Evolutionary conservation across 1,140 invertebrate genomes (phyloP), one percentile per base, ranked within the genome.

Genomic region (Telenomus remus): DNA sequence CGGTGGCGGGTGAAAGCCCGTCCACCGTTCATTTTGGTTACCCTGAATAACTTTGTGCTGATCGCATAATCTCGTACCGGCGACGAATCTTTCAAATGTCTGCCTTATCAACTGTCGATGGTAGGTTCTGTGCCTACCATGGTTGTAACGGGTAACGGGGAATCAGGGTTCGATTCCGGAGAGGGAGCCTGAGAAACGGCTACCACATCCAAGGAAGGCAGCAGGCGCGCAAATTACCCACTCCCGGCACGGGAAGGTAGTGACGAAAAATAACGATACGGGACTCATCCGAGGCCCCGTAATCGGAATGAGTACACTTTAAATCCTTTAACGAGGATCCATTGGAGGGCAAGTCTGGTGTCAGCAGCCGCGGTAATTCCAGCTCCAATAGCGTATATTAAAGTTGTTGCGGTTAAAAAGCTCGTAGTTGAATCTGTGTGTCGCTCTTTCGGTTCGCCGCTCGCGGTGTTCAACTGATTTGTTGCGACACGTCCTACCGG

Each of bases 261-360:
- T 94, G 93, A 95, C 92, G 91, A 95, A 92, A 95, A 94, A 95
- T 95, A 95, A 94, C 92, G 91, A 94, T 94, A 92, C 91, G 66
- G 76, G 81, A 83, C 78, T 77, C 75, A 79, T 81, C 59, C 66
- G 79, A 81, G 76, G 92, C 91, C 91, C 90, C 89, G 92, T 93
- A 92, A 95, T 94, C 90, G 93, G 92, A 95, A 95, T 95, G 93
- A 94, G 92, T 92, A 93, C 92, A n/a, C n/a, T n/a, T n/a, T n/a
- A n/a, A n/a, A n/a, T n/a, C n/a, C n/a, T n/a, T n/a, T n/a, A n/a
- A n/a, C n/a, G n/a, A n/a, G n/a, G n/a, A n/a, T n/a, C n/a, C n/a
- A n/a, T n/a, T n/a, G n/a, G n/a, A n/a, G n/a, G 94, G 94, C 93
- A 95, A 95, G 93, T 95, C 94, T 94, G 92, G 92, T 94, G 92